Base-by-base conservation (phyloP, 2,113 vertebrate species). In the Sterna hirundo region DNA sequence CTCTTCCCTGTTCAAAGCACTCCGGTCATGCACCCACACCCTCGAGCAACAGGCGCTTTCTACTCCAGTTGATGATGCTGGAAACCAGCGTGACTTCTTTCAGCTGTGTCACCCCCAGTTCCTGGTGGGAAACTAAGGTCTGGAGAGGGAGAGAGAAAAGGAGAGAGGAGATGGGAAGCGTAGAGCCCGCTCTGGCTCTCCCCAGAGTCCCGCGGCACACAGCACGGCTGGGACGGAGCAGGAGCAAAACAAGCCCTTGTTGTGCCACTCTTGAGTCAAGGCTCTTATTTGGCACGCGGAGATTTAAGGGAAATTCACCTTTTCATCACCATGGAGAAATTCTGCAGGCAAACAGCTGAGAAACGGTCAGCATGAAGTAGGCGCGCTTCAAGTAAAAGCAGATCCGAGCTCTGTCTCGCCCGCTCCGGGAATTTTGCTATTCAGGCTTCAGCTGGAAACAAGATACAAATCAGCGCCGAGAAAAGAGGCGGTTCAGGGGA, bases 11-110 rank as follows among this genome's bases (percentile, higher is more conserved):
- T 10, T 15, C 5, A 30, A 29, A 60, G 60, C 38, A 4, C 61
- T 15, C 5, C 1, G 1, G 52, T 4, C 69, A 23, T 6, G 10
- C 65, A 25, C 46, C 36, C 61, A 21, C 36, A 9, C 38, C 51
- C 61, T n/a, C 3, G 0, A 68, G 76, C 4, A 13, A 30, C 0
- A 5, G 65, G 17, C 0, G 3, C 30, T 16, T 40, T 46, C 74
- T 18, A 6, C 47, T 18, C 69, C 20, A 9, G 49, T 42, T 42
- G 64, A 4, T 0, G 8, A 9, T 1, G 14, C n/a, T 51, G 75
- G 46, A 11, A 44, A 6, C 29, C 44, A 26, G 36, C 0, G 2
- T 3, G 69, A 23, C 29, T 9, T 19, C 87, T 44, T 34, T 38
- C 2, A 4, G 62, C 44, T 15, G 38, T 7, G 42, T 18, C 47